These are phyloP conservation scores for Lepus americanus DNA, from an alignment of 2,113 vertebrate species.

Conservation along the genomic window DNA sequence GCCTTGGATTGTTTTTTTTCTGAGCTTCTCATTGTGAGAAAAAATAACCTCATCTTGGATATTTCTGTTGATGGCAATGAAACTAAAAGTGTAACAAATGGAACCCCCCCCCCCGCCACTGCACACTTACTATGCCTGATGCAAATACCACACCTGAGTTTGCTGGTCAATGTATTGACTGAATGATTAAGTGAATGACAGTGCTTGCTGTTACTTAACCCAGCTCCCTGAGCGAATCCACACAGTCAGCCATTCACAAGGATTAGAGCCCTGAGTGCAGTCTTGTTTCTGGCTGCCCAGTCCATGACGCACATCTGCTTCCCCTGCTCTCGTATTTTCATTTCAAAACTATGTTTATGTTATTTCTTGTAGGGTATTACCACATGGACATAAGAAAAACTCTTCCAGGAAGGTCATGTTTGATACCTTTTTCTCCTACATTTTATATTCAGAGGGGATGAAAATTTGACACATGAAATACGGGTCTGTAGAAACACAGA, in stretches of 20 bases:
- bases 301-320: not conserved
- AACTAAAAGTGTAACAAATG: not conserved
- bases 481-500: not conserved
- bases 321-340: not conserved
- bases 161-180: not conserved
- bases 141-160: not conserved
- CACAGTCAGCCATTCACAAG: not conserved
- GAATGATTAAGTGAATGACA: not conserved
- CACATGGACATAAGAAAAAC: conserved; percentile 43
- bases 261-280: not conserved
- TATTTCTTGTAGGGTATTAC: not conserved
- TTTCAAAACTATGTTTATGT: conserved; percentile 1
- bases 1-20: not conserved
- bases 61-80: not conserved
- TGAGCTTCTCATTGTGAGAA: not conserved
- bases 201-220: not conserved
- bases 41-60: not conserved
- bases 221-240: not conserved
- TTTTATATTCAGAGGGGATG: conserved; percentile 40
- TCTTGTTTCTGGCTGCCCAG: not conserved
- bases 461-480: conserved; percentile 18
- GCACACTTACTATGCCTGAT: not conserved
- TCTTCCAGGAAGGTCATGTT: conserved; percentile 57
- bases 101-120: not conserved
- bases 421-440: conserved; percentile 33